Conservation (phyloP, 2,113 vertebrate genomes). For the Leptodactylus fuscus region DNA sequence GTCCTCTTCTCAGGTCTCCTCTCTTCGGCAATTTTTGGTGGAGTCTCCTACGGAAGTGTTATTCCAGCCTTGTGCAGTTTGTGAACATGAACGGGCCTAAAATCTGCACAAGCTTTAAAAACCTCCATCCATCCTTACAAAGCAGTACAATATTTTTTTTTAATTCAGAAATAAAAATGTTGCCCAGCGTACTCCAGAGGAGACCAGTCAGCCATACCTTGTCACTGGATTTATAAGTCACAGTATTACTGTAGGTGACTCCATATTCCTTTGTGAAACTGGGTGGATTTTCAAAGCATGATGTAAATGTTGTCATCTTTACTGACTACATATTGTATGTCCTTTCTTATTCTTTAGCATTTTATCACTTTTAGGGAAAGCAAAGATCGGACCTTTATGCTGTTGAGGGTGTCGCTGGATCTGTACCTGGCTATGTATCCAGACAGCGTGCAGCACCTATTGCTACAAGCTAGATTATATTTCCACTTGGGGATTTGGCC, state of each 20-base stretch:
- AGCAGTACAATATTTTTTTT: too few species aligned
- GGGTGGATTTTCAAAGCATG: too few species aligned
- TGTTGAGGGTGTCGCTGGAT: conserved; percentile 93
- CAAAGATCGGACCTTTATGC: conserved; percentile 95
- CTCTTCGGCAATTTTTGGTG: too few species aligned
- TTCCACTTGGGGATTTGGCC: conserved; percentile 99
- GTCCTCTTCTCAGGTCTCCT: too few species aligned
- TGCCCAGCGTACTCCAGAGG: too few species aligned
- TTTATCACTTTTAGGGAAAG: conserved; percentile 80
- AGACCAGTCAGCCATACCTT: background rate
- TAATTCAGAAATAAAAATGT: too few species aligned
- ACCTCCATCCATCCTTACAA: too few species aligned
- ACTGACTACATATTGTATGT: background rate
- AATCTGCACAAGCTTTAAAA: too few species aligned
- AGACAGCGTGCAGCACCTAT: conserved; percentile 94
- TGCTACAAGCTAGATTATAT: conserved; percentile 94
- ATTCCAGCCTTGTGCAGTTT: too few species aligned
- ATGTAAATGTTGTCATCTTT: background rate
- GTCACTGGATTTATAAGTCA: background rate
- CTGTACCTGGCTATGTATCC: conserved; percentile 97
- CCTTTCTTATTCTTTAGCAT: background rate
- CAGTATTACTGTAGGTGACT: background rate
- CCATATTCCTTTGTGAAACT: background rate
- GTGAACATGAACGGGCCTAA: too few species aligned
- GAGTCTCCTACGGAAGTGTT: too few species aligned